Base-by-base conservation (phyloP, 2,113 vertebrate genomes). In the Microcebus murinus region DNA sequence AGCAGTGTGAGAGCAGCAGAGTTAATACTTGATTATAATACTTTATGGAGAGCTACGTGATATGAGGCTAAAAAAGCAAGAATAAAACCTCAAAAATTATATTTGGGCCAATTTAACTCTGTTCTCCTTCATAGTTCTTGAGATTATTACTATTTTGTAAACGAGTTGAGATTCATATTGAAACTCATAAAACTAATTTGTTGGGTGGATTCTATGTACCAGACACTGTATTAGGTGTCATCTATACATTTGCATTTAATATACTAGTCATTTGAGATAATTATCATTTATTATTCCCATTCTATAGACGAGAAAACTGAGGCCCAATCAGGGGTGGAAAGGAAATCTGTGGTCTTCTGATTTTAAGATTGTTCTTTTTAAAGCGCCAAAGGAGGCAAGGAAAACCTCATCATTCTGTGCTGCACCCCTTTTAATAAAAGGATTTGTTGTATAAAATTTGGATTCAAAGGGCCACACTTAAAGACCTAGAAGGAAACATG, bases 101-200 rank as follows among this genome's bases (percentile, higher is more conserved):
- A 70, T 36, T 90, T 68, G 50, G 50, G 34, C 10, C 87, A 79
- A 76, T 84, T 86, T 76, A 74, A 61, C 31, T 89, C 20, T 77
- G 59, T 39, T 83, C 1, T 71, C 25, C 36, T 90, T 80, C n/a
- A 70, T 77, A 94, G 45, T 76, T 86, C 52, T 65, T 73, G 57
- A 91, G 17, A 95, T 71, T 55, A 91, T 88, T 91, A n/a, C 50
- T 91, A 29, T 65, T 68, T 79, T 82, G 15, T 94, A 70, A 85
- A 70, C 17, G 65, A 86, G 29, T 48, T 84, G 45, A 91, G 36
- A 84, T 95, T 93, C 39, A n/a, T 83, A 39, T 57, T 84, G 48
- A 50, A 93, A 61, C 1, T 71, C 13, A 45, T 70, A 67, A 52
- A 68, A 34, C 6, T 68, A 87, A 48, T 71, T 36, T 83, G 70